Evolutionary conservation across 2,797 vertebrate species (phyloP), one percentile per base, ranked within the genome.

Genomic region (Astyanax mexicanus): DNA sequence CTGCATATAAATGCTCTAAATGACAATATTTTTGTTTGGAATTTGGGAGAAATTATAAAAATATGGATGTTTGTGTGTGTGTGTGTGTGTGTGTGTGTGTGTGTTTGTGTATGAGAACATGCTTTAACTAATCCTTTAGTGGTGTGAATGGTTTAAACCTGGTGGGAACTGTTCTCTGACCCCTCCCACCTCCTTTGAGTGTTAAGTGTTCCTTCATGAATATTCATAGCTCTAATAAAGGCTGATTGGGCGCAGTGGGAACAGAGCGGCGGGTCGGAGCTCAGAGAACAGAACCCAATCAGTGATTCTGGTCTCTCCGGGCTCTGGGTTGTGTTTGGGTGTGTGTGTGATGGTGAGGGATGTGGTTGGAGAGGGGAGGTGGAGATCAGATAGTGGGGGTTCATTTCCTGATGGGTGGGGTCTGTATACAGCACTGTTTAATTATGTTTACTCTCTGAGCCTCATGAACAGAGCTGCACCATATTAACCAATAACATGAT

Each of bases 161-260:
- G 84, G 85, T 91, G 89, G 86, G 89, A 90, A 91, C 80, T 68
- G 83, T 81, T 86, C 84, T 78, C 66, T 78, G 82, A 47, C 72
- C 19, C 74, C 80, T 75, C 25, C 78, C 71, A 69, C 72, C 77
- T 83, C 84, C 86, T 88, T 87, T 86, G 65, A 80, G 79, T 80
- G 65, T 62, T 79, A 29, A 83, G 84, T 83, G 42, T 70, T 57
- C 45, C 52, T 86, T 90, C 80, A 91, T 92, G 88, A 92, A 91
- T 93, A 92, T 92, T 92, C 89, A 92, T 52, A 79, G 6, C 15
- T 15, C 29, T 62, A 69, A 78, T 78, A 58, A 57, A 70, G 77
- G 58, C 65, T 80, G 77, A 88, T 83, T 89, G 89, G 91, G 86
- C 82, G 61, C 12, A 55, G 77, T 72, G 72, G 72, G 81, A 87